A percentile compares a stretch with the other conserved stretches of the same genome.
These are phyloP conservation scores for Toxotes chatareus DNA, from an alignment of 2,113 vertebrate species.

Conservation along the genomic window DNA sequence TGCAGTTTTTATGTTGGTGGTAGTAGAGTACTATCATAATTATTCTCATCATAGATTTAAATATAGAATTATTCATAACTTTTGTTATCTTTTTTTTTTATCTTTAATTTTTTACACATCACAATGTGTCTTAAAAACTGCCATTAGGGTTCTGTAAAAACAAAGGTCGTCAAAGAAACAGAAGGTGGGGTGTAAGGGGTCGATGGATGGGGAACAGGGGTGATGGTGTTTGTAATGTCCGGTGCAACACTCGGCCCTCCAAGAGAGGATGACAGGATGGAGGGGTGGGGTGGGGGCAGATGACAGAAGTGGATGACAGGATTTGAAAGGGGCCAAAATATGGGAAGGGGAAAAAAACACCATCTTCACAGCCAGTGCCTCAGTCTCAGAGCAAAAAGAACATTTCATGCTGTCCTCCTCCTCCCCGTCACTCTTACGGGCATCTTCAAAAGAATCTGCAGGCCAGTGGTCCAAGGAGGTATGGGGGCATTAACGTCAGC, in stretches of 20 bases:
- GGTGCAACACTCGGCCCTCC: constrained; percentile 50
- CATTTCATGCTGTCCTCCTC: constrained; percentile 69
- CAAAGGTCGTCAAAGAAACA: constrained; percentile 77
- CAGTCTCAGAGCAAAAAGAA: constrained; percentile 70
- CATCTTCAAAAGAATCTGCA: constrained; percentile 60
- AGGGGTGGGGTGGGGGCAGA: constrained; percentile 1
- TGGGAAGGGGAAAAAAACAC: constrained; percentile 41
- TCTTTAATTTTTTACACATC: constrained; percentile 74
- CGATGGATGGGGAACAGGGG: constrained; percentile 10
- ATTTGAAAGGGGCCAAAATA: constrained; percentile 46
- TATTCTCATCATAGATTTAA: constrained; percentile 71
- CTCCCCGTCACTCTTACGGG: constrained; percentile 43
- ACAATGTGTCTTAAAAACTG: constrained; percentile 81
- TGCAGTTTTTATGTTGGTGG: constrained; percentile 76
- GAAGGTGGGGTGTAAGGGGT: constrained; percentile 13
- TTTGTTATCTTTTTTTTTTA: constrained; percentile 51
- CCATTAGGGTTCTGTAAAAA: constrained; percentile 76
- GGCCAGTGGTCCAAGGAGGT: constrained; percentile 63
- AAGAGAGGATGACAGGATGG: constrained; percentile 27
- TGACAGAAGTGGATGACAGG: constrained; percentile 44
- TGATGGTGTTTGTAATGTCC: constrained; percentile 56
- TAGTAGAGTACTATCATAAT: constrained; percentile 64
- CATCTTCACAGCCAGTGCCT: constrained; percentile 68
- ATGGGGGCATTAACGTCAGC: constrained; percentile 61
- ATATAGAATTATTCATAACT: constrained; percentile 79